phyloP scores from a whole-genome alignment of 2,113 vertebrate species.

The Stigmatopora argus region DNA sequence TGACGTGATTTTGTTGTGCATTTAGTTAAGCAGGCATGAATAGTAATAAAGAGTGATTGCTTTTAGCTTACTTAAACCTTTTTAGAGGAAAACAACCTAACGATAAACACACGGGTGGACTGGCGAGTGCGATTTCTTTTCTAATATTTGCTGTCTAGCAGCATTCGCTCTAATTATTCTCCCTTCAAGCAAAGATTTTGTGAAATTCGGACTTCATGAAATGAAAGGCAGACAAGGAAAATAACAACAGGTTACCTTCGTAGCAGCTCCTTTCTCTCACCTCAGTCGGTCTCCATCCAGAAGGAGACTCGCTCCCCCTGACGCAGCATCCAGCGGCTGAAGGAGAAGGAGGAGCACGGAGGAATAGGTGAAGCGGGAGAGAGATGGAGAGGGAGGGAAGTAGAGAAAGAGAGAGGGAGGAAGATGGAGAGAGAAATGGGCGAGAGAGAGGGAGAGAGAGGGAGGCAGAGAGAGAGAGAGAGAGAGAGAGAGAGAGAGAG shows the following conservation, averaged over 20 bases:
- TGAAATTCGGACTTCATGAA: background rate
- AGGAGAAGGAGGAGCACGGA: conserved; percentile 19
- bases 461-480: background rate
- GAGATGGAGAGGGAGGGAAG: background rate
- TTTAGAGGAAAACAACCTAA: background rate
- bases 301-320: conserved; percentile 37
- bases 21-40: background rate
- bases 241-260: conserved; percentile 66
- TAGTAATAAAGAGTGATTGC: background rate
- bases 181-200: background rate
- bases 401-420: background rate
- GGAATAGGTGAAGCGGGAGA: conserved; percentile 23
- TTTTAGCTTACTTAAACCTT: background rate
- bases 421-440: background rate
- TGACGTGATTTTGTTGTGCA: background rate
- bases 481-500: no score
- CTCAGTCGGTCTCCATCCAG: conserved; percentile 48
- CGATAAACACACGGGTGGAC: background rate
- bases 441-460: background rate
- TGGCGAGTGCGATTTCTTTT: background rate
- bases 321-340: conserved; percentile 36
- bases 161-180: background rate
- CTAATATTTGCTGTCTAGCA: background rate
- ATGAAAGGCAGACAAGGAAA: background rate
- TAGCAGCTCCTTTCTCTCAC: conserved; percentile 8